Conservation (phyloP, 2,888 invertebrate genomes). For the Rhopalosiphum nymphaeae region DNA sequence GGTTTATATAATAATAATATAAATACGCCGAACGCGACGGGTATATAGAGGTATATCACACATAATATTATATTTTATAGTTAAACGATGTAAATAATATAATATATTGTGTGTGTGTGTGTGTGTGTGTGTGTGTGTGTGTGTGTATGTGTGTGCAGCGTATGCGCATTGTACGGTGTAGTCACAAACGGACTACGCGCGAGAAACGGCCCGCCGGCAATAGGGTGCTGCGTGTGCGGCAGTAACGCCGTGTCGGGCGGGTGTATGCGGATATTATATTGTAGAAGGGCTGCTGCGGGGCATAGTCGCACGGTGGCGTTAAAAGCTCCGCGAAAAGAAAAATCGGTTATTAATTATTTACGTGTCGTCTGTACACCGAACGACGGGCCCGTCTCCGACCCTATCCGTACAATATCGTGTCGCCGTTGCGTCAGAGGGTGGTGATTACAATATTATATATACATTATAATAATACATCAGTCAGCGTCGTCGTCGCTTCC, state of each 20-base stretch:
- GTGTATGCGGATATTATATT: too few relatives aligned
- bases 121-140: background rate
- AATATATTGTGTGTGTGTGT: background rate
- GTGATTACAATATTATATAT: background rate
- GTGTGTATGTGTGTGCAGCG: background rate
- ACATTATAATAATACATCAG: background rate
- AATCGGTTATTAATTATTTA: slow-evolving; percentile 55
- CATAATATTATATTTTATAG: background rate
- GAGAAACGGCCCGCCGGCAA: background rate
- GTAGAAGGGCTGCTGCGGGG: background rate
- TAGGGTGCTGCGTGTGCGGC: background rate
- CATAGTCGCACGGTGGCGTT: background rate
- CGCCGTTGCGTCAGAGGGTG: background rate
- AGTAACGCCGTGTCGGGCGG: background rate
- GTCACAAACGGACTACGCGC: background rate
- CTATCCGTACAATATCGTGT: background rate
- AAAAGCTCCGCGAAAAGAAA: slow-evolving; percentile 29
- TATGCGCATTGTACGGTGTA: background rate
- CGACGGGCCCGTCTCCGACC: background rate
- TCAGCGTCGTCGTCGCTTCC: background rate
- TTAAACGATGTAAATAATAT: background rate
- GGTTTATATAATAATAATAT: background rate
- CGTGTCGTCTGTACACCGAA: slow-evolving; percentile 16
- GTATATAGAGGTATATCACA: background rate
- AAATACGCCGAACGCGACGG: background rate